Evolutionary conservation across 2,113 vertebrate species (phyloP).

Genomic region (Myotis brandtii): DNA sequence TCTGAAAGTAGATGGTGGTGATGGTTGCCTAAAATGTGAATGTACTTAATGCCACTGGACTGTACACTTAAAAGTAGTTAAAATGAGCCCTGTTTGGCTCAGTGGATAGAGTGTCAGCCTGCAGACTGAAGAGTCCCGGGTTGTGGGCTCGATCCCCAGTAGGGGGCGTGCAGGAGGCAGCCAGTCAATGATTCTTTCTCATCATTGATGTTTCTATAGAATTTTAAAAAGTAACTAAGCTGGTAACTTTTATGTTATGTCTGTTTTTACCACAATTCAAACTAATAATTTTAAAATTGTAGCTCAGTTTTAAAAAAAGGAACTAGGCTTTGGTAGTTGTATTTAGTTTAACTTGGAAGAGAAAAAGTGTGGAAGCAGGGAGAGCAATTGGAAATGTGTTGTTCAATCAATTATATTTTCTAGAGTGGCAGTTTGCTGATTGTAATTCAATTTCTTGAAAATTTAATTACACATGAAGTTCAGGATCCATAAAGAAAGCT

Average conservation of each 20-base stretch:
- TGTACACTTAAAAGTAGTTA: not conserved
- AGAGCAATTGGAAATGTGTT: not conserved
- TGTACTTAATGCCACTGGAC: not conserved
- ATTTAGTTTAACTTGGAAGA: not conserved
- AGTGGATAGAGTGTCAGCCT: too few species aligned
- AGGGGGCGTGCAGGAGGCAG: too few species aligned
- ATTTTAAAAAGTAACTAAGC: not conserved
- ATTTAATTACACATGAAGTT: conserved; percentile 23
- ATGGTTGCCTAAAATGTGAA: not conserved
- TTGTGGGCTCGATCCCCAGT: too few species aligned
- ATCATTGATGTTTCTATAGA: too few species aligned
- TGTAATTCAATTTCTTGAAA: conserved; percentile 16
- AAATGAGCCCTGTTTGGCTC: too few species aligned
- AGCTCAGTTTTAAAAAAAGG: not conserved
- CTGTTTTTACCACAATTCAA: conserved; percentile 9
- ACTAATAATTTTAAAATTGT: not conserved
- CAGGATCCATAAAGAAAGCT: conserved; percentile 22
- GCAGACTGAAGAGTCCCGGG: too few species aligned
- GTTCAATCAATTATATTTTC: not conserved
- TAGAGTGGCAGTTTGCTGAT: not conserved
- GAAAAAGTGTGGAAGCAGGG: not conserved
- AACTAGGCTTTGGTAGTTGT: not conserved
- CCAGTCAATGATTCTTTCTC: too few species aligned
- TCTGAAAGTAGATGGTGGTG: not conserved
- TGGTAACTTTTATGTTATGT: not conserved